Base-by-base conservation (phyloP, 30 jellyfish, hydroid and myxozoan genomes). In the Cassiopea xamachana region DNA sequence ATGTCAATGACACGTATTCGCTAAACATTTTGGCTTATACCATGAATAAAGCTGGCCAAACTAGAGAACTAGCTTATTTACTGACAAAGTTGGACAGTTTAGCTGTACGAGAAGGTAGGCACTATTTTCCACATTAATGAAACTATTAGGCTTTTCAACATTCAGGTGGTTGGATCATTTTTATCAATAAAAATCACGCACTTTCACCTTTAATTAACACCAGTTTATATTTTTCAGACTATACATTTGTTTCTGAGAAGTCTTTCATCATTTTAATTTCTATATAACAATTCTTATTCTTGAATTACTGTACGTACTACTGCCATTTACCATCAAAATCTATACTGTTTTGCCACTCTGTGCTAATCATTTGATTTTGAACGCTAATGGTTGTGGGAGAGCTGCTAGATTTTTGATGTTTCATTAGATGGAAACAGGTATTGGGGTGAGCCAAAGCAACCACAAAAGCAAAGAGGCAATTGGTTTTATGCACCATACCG, bases 21-120 rank as follows among this genome's bases (percentile, higher is more conserved):
- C 51, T 85, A 46, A 81, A 96, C 27, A 85, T 94, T 59, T 55
- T 94, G 79, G 89, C 97, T 0, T 94, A 89, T 79, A 87, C 98
- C 9, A 71, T 94, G 91, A 69, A 88, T n/a, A 87, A 84, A 70
- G 98, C 97, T n/a, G 94, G 92, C 2, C 84, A 91, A 44, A 50
- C 48, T 4, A 67, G 79, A n/a, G 93, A 93, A 58, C 55, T 80
- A 64, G 55, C 77, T 4, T 46, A 64, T 48, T 62, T 93, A 58
- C 48, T 87, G 75, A 87, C 59, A 27, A 81, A 48, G 50, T 76
- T 93, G 83, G 87, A 87, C 82, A 69, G 79, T 58, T 16, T 43
- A 67, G 93, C 96, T 3, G 81, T n/a, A 6, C 58, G 67, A 73
- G 92, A 82, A 62, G 92, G 98, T 93, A 81, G n/a, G 55, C 49